Conservation (phyloP, 2,888 invertebrate genomes). For the Pterostichus madidus region DNA sequence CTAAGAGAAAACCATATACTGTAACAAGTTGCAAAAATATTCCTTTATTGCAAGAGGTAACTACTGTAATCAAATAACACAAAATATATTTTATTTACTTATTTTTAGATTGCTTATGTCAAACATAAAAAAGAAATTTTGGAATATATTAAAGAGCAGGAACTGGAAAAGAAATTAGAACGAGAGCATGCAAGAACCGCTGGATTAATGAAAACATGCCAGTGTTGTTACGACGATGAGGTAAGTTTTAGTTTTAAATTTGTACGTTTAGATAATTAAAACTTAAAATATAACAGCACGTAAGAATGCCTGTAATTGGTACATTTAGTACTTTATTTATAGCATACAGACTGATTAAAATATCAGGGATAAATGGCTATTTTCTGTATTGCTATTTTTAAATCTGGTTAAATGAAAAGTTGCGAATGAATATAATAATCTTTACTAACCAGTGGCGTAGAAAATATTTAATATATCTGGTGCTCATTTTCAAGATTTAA, state of each 20-base stretch:
- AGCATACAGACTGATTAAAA: too few species aligned
- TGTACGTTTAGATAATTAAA: background rate
- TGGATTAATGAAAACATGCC: conserved; percentile 76
- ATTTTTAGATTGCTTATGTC: conserved; percentile 72
- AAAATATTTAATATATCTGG: too few species aligned
- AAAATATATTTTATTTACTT: conserved; percentile 51
- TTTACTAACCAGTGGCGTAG: too few species aligned
- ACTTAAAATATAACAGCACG: background rate
- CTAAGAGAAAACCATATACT: conserved; percentile 51
- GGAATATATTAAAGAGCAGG: conserved; percentile 71
- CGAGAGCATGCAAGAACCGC: conserved; percentile 74
- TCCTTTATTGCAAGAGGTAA: conserved; percentile 73
- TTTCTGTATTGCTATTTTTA: too few species aligned
- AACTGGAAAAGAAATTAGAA: conserved; percentile 72
- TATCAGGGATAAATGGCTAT: too few species aligned
- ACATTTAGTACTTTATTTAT: too few species aligned
- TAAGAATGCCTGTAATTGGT: too few species aligned
- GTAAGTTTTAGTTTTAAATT: conserved; percentile 14
- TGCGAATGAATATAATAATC: too few species aligned
- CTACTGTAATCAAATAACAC: background rate
- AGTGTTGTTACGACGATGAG: conserved; percentile 80
- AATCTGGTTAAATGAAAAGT: too few species aligned
- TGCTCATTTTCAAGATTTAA: too few species aligned
- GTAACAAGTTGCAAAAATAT: conserved; percentile 70
- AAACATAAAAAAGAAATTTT: conserved; percentile 73